Evolutionary conservation across 1,140 invertebrate species (phyloP).

Genomic region (Camponotus pennsylvanicus): DNA sequence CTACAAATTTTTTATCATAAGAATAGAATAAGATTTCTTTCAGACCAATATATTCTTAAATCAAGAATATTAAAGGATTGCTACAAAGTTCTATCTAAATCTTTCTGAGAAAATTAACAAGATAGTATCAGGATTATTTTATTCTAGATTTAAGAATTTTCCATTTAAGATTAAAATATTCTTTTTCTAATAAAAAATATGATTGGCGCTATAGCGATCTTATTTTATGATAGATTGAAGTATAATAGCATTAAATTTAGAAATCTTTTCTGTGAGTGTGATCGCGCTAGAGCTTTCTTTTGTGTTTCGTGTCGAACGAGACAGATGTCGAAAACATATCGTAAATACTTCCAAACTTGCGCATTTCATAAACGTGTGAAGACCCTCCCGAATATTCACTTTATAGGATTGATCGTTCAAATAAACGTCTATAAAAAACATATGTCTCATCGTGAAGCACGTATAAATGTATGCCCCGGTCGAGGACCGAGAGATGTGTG

Average conservation of each 20-base stretch:
- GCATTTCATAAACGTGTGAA: not conserved
- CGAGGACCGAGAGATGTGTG: slow-evolving; percentile 49
- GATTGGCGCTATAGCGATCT: too few species aligned
- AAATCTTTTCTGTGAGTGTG: not conserved
- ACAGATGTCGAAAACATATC: not conserved
- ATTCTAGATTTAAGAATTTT: too few species aligned
- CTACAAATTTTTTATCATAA: not conserved
- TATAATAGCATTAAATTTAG: not conserved
- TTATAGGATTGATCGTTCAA: slow-evolving; percentile 63
- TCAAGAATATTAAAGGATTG: not conserved
- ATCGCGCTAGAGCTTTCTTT: not conserved
- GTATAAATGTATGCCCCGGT: not conserved
- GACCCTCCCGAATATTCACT: slow-evolving; percentile 56
- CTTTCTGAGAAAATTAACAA: not conserved
- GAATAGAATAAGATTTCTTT: not conserved
- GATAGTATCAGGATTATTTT: not conserved
- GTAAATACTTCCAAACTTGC: not conserved
- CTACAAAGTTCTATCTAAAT: not conserved
- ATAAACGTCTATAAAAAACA: slow-evolving; percentile 58
- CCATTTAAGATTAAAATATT: too few species aligned
- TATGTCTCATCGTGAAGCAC: slow-evolving; percentile 12
- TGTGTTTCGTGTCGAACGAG: not conserved
- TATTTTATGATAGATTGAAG: slow-evolving; percentile 3
- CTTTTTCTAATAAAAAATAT: not conserved
- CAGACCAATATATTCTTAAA: not conserved